Percentiles rank a stretch among this genome's conserved stretches.
phyloP scores from a whole-genome alignment of 2,113 vertebrate genomes.

The Gracilinanus agilis region DNA sequence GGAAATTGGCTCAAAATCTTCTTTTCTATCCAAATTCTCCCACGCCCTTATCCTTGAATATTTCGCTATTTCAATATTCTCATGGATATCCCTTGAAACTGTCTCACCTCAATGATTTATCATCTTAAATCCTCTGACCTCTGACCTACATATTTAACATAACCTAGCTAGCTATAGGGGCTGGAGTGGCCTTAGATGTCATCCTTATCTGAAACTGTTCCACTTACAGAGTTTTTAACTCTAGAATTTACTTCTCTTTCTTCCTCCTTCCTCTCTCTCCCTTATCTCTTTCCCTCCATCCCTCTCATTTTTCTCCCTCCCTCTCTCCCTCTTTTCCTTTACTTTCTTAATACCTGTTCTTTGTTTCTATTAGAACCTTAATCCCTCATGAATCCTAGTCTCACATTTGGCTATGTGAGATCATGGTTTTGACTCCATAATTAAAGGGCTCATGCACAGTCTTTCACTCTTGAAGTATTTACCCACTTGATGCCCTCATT shows the following conservation, averaged over 20 bases:
- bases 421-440: too few species aligned
- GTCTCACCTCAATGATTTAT: background rate
- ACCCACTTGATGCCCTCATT: background rate
- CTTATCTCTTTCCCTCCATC: too few species aligned
- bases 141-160: background rate
- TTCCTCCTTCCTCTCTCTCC: background rate
- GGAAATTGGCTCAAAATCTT: background rate
- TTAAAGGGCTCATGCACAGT: too few species aligned
- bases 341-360: too few species aligned
- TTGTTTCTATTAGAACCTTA: too few species aligned
- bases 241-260: background rate
- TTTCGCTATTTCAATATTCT: background rate
- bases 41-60: background rate
- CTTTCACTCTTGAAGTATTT: background rate
- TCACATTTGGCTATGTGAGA: too few species aligned
- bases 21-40: background rate
- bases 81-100: background rate
- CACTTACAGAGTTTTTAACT: background rate
- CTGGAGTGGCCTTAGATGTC: background rate
- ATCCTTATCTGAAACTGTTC: background rate
- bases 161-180: background rate
- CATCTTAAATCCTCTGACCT: background rate
- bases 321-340: too few species aligned
- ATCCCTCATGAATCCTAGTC: too few species aligned
- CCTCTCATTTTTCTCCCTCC: too few species aligned